phyloP scores from a whole-genome alignment of 2,888 invertebrate species.

The Melanostoma mellinum region DNA sequence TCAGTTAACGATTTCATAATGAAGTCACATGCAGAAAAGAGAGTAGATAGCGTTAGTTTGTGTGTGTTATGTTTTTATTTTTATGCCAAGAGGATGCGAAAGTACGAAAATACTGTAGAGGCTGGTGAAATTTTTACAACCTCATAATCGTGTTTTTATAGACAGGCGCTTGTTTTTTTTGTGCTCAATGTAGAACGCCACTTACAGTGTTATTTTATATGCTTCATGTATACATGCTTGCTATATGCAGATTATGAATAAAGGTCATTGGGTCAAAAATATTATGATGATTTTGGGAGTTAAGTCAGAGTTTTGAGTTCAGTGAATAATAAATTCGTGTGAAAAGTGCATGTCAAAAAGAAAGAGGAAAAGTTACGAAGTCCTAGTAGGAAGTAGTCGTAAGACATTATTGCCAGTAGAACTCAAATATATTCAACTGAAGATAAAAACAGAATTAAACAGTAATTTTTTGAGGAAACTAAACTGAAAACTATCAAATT shows the following conservation, averaged over 20 bases:
- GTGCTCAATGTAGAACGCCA: slow-evolving; percentile 17
- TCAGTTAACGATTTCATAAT: slow-evolving; percentile 50
- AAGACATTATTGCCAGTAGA: too few relatives aligned
- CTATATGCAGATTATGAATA: background rate
- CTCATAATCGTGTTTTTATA: slow-evolving; percentile 32
- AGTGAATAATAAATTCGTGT: too few relatives aligned
- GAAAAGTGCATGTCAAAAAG: too few relatives aligned
- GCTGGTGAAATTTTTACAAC: slow-evolving; percentile 13
- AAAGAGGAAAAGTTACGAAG: too few relatives aligned
- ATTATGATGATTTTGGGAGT: background rate
- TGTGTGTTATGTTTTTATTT: slow-evolving; percentile 33
- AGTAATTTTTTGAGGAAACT: too few relatives aligned
- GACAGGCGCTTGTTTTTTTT: slow-evolving; percentile 40
- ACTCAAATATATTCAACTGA: too few relatives aligned
- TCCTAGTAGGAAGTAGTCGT: too few relatives aligned
- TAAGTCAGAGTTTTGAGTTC: too few relatives aligned
- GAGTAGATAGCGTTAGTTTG: slow-evolving; percentile 19
- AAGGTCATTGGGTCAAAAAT: slow-evolving; percentile 24
- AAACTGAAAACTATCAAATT: too few relatives aligned
- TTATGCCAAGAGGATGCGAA: slow-evolving; percentile 61
- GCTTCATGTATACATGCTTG: too few relatives aligned
- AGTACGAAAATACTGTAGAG: slow-evolving; percentile 48
- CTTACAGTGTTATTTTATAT: slow-evolving; percentile 26
- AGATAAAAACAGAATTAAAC: too few relatives aligned
- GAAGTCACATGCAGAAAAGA: slow-evolving; percentile 31